Evolutionary conservation across 2,113 vertebrate species (phyloP).

Genomic region (Nettapus auritus): DNA sequence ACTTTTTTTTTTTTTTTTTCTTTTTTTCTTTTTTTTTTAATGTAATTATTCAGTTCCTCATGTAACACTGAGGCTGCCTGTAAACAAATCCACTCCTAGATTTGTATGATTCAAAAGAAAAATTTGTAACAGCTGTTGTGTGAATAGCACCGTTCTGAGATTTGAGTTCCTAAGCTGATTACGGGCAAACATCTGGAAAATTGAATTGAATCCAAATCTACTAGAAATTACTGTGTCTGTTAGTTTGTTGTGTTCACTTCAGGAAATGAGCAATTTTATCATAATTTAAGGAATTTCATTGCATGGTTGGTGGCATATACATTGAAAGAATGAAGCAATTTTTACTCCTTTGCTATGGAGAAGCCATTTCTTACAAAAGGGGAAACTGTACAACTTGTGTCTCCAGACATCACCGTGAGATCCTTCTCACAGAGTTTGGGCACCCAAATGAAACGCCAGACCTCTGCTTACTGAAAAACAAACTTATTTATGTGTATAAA

Average conservation of each 20-base stretch:
- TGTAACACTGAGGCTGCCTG: conserved; percentile 30
- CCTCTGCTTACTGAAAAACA: not conserved
- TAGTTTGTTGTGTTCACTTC: conserved; percentile 71
- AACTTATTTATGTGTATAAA: not conserved
- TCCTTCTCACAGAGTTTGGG: not conserved
- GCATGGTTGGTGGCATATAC: conserved; percentile 45
- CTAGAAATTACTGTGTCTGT: conserved; percentile 68
- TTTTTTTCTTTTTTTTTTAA: not conserved
- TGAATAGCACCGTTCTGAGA: conserved; percentile 64
- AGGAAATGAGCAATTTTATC: conserved; percentile 70
- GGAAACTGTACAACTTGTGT: not conserved
- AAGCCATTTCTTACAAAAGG: not conserved
- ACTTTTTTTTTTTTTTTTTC: not conserved
- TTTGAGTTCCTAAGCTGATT: conserved; percentile 67
- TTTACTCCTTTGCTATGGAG: not conserved
- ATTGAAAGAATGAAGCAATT: conserved; percentile 26
- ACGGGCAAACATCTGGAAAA: conserved; percentile 71
- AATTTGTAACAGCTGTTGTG: conserved; percentile 67
- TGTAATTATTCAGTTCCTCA: conserved; percentile 15
- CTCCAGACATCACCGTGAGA: not conserved
- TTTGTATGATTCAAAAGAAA: conserved; percentile 66
- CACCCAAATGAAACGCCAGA: not conserved
- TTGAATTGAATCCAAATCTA: conserved; percentile 69
- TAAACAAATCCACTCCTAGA: conserved; percentile 62
- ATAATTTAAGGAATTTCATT: conserved; percentile 65